Evolutionary conservation across 2,888 invertebrate species (phyloP).

Genomic region (Malacosoma neustria): DNA sequence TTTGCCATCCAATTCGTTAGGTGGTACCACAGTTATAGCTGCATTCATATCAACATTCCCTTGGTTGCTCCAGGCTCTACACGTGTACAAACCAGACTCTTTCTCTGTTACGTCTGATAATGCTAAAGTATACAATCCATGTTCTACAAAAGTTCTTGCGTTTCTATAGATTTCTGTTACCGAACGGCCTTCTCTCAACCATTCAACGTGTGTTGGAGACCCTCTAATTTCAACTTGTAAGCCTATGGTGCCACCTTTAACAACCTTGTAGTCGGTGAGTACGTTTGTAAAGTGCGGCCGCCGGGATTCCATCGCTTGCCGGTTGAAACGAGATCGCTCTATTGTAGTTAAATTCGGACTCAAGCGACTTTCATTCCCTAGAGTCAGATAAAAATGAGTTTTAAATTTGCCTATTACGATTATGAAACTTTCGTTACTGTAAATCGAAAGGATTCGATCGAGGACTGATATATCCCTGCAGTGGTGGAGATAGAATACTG

Average conservation of each 20-base stretch:
- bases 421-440: no score
- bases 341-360: conserved; percentile 44
- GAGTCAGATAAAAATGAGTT: conserved; percentile 13
- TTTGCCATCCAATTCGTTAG: conserved; percentile 77
- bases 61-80: conserved; percentile 82
- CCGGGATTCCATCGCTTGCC: conserved; percentile 61
- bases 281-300: conserved; percentile 81
- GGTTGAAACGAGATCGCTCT: conserved; percentile 42
- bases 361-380: conserved; percentile 42
- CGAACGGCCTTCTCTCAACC: conserved; percentile 80
- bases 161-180: conserved; percentile 75
- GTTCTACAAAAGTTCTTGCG: conserved; percentile 79
- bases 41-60: conserved; percentile 84
- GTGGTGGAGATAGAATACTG: no score
- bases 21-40: conserved; percentile 80
- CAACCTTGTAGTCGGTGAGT: conserved; percentile 82
- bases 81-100: conserved; percentile 85
- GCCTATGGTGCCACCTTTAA: conserved; percentile 85
- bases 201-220: conserved; percentile 82
- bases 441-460: no score
- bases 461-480: no score
- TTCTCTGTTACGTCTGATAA: conserved; percentile 82
- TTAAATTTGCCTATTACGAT: no score
- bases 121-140: conserved; percentile 82
- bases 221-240: conserved; percentile 87